Evolutionary conservation across 2,113 vertebrate species (phyloP).

Genomic region (cattle (Bos taurus)): ARS-UCD2.0 NC_037332.1:36446001-36446500

Average conservation of each 20-base stretch:
- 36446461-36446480: background rate
- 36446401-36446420: background rate
- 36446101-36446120: background rate
- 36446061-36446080: background rate
- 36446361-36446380: background rate
- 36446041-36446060: background rate
- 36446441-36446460: background rate
- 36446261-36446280: background rate
- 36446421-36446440: background rate
- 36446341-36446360: background rate
- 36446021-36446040: background rate
- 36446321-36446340: background rate
- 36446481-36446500: background rate
- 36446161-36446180: background rate
- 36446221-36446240: background rate
- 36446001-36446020: background rate
- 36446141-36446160: background rate
- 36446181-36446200: background rate
- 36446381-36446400: background rate
- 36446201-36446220: background rate
- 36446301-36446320: background rate
- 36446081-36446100: background rate
- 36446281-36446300: background rate
- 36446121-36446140: background rate
- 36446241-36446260: background rate